phyloP scores from a whole-genome alignment of 2,888 invertebrate species.

The Boloria selene region DNA sequence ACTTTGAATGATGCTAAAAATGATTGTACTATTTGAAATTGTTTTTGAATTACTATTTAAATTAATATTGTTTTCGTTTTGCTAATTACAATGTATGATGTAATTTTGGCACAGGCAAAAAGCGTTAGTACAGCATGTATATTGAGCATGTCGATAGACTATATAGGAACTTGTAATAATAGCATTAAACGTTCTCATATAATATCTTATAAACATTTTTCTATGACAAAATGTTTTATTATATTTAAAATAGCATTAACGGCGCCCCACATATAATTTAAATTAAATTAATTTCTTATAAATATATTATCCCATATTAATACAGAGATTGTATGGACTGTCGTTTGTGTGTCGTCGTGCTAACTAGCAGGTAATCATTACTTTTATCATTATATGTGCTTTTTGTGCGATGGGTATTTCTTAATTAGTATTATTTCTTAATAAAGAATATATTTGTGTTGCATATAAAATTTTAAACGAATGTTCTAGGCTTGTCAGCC shows the following conservation, averaged over 20 bases:
- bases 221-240: slow-evolving; percentile 21
- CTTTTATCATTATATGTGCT: slow-evolving; percentile 7
- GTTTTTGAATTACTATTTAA: background rate
- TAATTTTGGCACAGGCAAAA: slow-evolving; percentile 23
- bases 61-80: background rate
- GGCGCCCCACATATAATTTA: background rate
- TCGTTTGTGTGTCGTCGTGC: slow-evolving; percentile 18
- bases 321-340: background rate
- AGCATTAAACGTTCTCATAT: background rate
- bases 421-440: background rate
- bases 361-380: slow-evolving; percentile 21
- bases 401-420: slow-evolving; percentile 7
- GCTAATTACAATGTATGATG: background rate
- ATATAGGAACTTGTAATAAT: background rate
- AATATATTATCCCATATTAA: background rate
- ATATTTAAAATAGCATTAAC: background rate
- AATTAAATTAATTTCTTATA: too few species aligned
- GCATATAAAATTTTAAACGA: background rate
- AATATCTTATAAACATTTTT: background rate
- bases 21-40: too few species aligned
- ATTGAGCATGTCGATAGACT: background rate
- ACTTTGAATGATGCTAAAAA: too few species aligned
- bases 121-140: slow-evolving; percentile 23
- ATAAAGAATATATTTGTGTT: background rate
- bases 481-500: slow-evolving; percentile 23